Conservation (phyloP, 2,888 invertebrate genomes). For the Cheilosia grossa region DNA sequence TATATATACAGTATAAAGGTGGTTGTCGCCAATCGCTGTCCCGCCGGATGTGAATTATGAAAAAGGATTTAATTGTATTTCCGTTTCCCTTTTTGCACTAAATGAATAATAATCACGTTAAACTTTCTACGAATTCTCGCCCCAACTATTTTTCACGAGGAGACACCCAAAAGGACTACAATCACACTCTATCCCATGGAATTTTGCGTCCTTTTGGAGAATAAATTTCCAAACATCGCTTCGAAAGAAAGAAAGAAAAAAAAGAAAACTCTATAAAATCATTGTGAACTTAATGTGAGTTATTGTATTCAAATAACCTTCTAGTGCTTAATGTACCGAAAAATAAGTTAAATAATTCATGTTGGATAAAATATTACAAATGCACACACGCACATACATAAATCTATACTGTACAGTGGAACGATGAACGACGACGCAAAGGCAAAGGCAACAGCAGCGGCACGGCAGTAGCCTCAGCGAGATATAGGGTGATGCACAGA, state of each 20-base stretch:
- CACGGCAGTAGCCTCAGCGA: background rate
- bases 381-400: constrained; percentile 42
- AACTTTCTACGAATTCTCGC: background rate
- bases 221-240: constrained; percentile 42
- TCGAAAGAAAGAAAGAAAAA: background rate
- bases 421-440: constrained; percentile 19
- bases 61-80: constrained; percentile 50
- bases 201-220: constrained; percentile 26
- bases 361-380: constrained; percentile 71
- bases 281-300: constrained; percentile 73
- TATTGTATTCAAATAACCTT: constrained; percentile 75
- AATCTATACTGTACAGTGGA: constrained; percentile 29
- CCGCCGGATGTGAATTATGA: constrained; percentile 30
- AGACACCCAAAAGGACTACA: background rate
- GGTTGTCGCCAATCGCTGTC: background rate
- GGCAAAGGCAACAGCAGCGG: background rate
- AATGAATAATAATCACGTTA: constrained; percentile 38
- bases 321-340: constrained; percentile 74
- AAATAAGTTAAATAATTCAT: constrained; percentile 75
- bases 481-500: constrained; percentile 67
- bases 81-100: constrained; percentile 26
- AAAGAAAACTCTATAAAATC: constrained; percentile 52
- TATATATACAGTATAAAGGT: background rate
- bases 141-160: background rate
- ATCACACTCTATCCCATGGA: constrained; percentile 10